A percentile compares a stretch with the other conserved stretches of the same genome.
These are phyloP conservation scores for Neotoxoptera formosana DNA, from an alignment of 1,140 invertebrate genomes.

Conservation along the genomic window DNA sequence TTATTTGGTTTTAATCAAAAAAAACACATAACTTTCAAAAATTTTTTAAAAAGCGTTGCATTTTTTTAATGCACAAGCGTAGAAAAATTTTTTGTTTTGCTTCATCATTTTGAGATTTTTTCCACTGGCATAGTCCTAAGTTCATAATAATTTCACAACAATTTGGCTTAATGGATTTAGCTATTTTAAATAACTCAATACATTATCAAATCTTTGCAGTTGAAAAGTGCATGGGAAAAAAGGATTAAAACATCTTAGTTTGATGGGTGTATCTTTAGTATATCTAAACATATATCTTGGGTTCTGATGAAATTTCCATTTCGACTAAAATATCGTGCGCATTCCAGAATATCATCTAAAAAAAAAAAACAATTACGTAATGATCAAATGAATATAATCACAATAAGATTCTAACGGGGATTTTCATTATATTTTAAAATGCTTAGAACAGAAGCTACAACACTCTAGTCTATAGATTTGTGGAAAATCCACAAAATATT, in stretches of 20 bases:
- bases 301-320: not conserved
- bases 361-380: too few relatives aligned
- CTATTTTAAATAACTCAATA: not conserved
- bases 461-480: too few relatives aligned
- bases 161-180: not conserved
- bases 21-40: too few relatives aligned
- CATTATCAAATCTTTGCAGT: not conserved
- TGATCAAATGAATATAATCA: too few relatives aligned
- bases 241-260: not conserved
- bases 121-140: not conserved
- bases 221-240: not conserved
- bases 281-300: not conserved
- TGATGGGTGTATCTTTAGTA: not conserved
- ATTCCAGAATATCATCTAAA: not conserved
- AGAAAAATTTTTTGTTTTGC: not conserved
- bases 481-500: too few relatives aligned
- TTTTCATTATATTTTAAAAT: too few relatives aligned
- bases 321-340: not conserved
- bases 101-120: not conserved
- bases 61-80: not conserved
- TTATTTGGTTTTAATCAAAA: too few relatives aligned
- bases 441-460: too few relatives aligned
- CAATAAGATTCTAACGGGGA: too few relatives aligned
- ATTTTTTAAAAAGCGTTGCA: too few relatives aligned
- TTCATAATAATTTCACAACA: not conserved